Conservation (phyloP, 2,888 invertebrate genomes). For the Coelopa pilipes region DNA sequence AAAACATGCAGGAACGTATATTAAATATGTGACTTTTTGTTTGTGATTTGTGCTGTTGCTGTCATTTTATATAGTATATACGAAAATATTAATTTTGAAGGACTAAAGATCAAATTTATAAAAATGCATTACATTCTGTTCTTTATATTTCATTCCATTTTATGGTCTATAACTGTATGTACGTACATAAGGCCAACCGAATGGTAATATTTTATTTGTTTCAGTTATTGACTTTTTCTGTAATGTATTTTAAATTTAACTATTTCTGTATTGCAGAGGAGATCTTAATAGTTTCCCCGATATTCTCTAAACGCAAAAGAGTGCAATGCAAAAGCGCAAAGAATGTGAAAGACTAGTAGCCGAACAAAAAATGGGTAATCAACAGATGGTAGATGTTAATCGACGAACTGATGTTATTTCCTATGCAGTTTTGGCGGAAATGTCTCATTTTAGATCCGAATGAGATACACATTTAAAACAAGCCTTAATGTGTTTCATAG, state of each 20-base stretch:
- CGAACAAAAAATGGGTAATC: constrained; percentile 85
- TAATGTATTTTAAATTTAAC: background rate
- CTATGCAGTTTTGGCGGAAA: constrained; percentile 92
- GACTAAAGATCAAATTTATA: no score
- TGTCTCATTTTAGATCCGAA: constrained; percentile 91
- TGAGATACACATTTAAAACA: constrained; percentile 85
- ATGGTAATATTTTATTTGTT: background rate
- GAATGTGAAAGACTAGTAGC: constrained; percentile 84
- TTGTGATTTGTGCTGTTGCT: no score
- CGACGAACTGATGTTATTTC: constrained; percentile 91
- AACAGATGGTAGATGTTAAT: constrained; percentile 82
- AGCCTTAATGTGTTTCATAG: constrained; percentile 86
- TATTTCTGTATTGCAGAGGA: constrained; percentile 70
- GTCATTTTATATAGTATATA: no score
- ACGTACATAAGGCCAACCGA: no score
- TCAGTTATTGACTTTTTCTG: background rate
- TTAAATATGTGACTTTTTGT: no score
- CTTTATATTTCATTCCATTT: no score
- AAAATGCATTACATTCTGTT: no score
- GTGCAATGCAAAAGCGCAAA: constrained; percentile 86
- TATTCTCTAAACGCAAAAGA: constrained; percentile 88
- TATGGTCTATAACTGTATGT: no score
- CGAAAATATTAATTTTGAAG: no score
- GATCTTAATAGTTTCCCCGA: constrained; percentile 92
- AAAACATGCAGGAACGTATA: no score